Percentiles rank a stretch among this genome's conserved stretches.
phyloP scores from a whole-genome alignment of 2,888 invertebrate genomes.

The Apamea monoglypha region DNA sequence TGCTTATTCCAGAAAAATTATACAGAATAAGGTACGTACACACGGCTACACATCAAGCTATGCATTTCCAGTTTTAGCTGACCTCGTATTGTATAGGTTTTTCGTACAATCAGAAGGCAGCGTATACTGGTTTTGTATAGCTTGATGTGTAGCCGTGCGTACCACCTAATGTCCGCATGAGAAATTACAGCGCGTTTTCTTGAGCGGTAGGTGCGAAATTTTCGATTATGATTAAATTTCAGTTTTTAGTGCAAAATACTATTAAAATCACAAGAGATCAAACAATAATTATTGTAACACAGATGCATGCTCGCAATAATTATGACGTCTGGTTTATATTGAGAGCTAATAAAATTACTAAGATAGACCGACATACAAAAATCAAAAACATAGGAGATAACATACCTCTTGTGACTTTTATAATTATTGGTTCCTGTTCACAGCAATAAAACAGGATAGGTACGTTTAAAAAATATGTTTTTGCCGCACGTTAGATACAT shows the following conservation, averaged over 20 bases:
- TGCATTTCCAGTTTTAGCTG: too few relatives aligned
- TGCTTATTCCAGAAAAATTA: not conserved
- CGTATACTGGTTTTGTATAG: too few relatives aligned
- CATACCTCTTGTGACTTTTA: not conserved
- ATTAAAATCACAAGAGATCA: slow-evolving; percentile 10
- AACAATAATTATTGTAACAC: not conserved
- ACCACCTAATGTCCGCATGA: not conserved
- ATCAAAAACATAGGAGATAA: not conserved
- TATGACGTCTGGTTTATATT: not conserved
- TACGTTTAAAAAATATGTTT: not conserved
- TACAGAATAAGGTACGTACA: too few relatives aligned
- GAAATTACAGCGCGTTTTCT: not conserved
- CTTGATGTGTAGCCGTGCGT: too few relatives aligned
- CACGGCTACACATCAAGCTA: too few relatives aligned
- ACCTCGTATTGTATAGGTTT: too few relatives aligned
- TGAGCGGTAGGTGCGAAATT: not conserved
- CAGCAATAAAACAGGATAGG: not conserved
- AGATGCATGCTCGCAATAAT: not conserved
- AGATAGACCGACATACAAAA: not conserved
- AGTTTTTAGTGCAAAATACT: slow-evolving; percentile 1
- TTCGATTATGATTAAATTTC: slow-evolving; percentile 13
- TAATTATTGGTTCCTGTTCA: not conserved
- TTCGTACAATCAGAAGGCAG: too few relatives aligned
- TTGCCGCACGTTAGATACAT: not conserved
- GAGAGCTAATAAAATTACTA: not conserved